phyloP scores from a whole-genome alignment of 2,113 vertebrate species.

The Hystrix cristata region DNA sequence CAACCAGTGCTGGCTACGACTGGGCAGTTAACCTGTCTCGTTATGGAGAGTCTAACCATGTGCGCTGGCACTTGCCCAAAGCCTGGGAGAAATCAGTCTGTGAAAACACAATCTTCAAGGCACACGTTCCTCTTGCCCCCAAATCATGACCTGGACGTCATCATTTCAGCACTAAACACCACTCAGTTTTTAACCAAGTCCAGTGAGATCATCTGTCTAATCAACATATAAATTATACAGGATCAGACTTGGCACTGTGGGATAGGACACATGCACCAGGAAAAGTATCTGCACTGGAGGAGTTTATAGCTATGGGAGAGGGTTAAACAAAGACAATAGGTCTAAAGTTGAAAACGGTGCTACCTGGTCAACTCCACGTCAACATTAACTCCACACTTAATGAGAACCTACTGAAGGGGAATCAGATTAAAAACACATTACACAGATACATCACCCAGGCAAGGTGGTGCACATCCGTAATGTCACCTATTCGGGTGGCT shows the following conservation, averaged over 20 bases:
- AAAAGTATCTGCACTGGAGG: neutral
- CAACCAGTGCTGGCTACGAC: neutral
- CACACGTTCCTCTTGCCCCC: neutral
- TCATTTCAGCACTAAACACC: conserved; percentile 35
- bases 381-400: neutral
- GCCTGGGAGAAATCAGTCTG: conserved; percentile 30
- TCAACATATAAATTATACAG: neutral
- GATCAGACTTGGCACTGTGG: neutral
- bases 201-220: neutral
- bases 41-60: conserved; percentile 30
- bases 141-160: neutral
- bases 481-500: neutral
- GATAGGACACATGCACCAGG: neutral
- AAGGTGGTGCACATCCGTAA: neutral
- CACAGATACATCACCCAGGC: neutral
- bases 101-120: conserved; percentile 55
- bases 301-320: neutral
- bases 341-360: neutral
- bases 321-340: neutral
- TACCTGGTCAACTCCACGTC: neutral
- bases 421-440: neutral
- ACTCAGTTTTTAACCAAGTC: neutral
- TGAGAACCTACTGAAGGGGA: neutral
- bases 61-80: conserved; percentile 35
- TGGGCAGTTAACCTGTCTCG: conserved; percentile 54